These are phyloP conservation scores for Scomberomorus guttatus DNA, from an alignment of 2,797 vertebrate genomes.

Conservation along the genomic window DNA sequence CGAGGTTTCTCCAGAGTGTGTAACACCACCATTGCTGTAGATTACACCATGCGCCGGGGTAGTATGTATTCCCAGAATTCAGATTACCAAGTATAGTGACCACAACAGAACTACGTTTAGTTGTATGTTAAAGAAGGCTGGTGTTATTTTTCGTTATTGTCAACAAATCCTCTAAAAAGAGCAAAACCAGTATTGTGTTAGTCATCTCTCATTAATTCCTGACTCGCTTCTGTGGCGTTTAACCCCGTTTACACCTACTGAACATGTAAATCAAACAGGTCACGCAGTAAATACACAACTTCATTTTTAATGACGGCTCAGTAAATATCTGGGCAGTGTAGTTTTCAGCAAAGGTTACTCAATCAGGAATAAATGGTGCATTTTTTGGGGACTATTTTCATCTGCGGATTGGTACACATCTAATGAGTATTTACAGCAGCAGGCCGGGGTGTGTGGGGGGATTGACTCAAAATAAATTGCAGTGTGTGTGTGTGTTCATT, in stretches of 20 bases:
- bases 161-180: background rate
- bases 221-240: too few species aligned
- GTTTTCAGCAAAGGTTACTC: too few species aligned
- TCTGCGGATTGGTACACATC: background rate
- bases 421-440: background rate
- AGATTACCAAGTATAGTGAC: background rate
- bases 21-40: conserved; percentile 9
- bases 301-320: background rate
- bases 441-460: too few species aligned
- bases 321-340: background rate
- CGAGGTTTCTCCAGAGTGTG: conserved; percentile 1
- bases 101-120: background rate
- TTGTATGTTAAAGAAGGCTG: background rate
- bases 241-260: background rate
- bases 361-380: too few species aligned
- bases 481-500: too few species aligned
- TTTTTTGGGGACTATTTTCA: too few species aligned
- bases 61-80: conserved; percentile 43
- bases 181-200: background rate
- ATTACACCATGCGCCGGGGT: conserved; percentile 3
- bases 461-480: too few species aligned
- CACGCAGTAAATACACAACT: background rate
- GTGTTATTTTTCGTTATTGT: background rate
- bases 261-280: background rate
- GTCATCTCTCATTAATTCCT: background rate